Base-by-base conservation (phyloP, 2,888 invertebrate species). In the Boloria selene region DNA sequence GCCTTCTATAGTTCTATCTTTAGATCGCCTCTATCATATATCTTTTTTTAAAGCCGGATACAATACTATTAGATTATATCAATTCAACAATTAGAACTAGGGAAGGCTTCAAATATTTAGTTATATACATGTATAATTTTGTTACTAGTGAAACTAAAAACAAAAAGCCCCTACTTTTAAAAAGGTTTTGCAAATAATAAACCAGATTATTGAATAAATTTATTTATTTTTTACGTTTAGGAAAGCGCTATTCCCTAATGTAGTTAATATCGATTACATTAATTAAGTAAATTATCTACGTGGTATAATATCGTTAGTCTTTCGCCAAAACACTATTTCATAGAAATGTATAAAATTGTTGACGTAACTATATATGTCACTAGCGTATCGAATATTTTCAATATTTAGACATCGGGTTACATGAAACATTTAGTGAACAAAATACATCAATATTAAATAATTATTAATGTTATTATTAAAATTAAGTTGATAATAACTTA, bases 291-390 rank as follows among this genome's bases (percentile, higher is more conserved):
- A 83, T 85, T 82, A 79, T 77, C 77, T 80, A 82, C 77, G 79
- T 82, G 74, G 74, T 74, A 67, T 82, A 82, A 83, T 82, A 85
- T 83, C 79, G 75, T 79, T 86, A 86, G 86, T 82, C 81, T 86
- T 83, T 84, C 84, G 83, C 84, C 82, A 79, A 84, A 86, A 82
- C 84, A 77, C 75, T 70, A 66, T 82, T 82, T 79, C 81, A 84
- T 88, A 88, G 85, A 90, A 88, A 88, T 87, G 87, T 90, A 90
- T 85, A 90, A 90, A 90, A 90, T 79, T 64, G 67, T 67, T 64
- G 71, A 72, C 58, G 52, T 63, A 64, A 69, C 56, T 64, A 78
- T 70, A 75, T 75, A 75, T 76, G 77, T 79, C 74, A 77, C 81
- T 82, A 84, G 78, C 79, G 76, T 79, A 80, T 69, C 70, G 61